These are phyloP conservation scores for Apamea anceps DNA, from an alignment of 2,888 invertebrate species.

Conservation along the genomic window DNA sequence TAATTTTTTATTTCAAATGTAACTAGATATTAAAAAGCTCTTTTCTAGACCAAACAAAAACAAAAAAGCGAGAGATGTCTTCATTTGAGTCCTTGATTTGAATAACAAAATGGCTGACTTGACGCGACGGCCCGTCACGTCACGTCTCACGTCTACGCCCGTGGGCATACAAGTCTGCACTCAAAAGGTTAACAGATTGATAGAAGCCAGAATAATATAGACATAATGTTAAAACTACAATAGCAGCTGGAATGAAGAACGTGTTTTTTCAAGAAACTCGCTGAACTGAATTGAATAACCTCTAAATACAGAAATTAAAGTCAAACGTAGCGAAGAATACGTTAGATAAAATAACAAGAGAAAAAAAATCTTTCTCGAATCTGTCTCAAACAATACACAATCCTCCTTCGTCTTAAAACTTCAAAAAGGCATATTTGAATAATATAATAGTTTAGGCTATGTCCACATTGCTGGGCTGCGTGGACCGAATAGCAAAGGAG, in stretches of 20 bases:
- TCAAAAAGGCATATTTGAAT: slow-evolving; percentile 79
- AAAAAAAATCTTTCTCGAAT: slow-evolving; percentile 46
- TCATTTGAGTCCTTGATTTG: slow-evolving; percentile 36
- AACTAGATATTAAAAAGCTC: not conserved
- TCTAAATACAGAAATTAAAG: slow-evolving; percentile 15
- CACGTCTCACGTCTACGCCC: slow-evolving; percentile 1
- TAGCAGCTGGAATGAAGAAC: slow-evolving; percentile 8
- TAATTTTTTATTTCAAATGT: not conserved
- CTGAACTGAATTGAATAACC: slow-evolving; percentile 11
- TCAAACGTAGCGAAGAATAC: slow-evolving; percentile 21
- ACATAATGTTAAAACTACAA: slow-evolving; percentile 29
- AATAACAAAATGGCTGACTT: slow-evolving; percentile 36
- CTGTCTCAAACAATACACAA: slow-evolving; percentile 54
- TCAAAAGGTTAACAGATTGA: slow-evolving; percentile 27
- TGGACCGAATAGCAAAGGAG: slow-evolving; percentile 69
- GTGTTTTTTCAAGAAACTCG: slow-evolving; percentile 35
- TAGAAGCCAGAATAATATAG: slow-evolving; percentile 22
- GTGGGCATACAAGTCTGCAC: slow-evolving; percentile 15
- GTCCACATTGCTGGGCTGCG: slow-evolving; percentile 64
- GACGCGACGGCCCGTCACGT: slow-evolving; percentile 12
- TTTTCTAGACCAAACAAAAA: slow-evolving; percentile 3
- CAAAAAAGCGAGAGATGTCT: slow-evolving; percentile 12
- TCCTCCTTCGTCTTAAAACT: slow-evolving; percentile 65
- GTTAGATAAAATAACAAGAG: slow-evolving; percentile 40
- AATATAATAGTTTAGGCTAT: slow-evolving; percentile 78